Conservation (phyloP, 2,113 vertebrate genomes). For the Sprattus sprattus region DNA sequence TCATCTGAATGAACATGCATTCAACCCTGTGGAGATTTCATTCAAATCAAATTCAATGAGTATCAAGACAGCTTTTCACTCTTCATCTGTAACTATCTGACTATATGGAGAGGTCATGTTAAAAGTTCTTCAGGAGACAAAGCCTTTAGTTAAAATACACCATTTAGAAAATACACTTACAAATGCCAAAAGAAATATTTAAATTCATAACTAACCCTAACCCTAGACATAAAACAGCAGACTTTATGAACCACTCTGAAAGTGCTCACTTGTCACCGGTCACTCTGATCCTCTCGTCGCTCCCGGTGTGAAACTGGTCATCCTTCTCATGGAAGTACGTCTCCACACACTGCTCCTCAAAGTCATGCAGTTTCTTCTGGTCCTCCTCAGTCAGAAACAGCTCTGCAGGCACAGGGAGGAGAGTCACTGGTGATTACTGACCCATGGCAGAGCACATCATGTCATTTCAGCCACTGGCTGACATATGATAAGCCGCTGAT, state of each 20-base stretch:
- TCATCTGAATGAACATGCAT: conserved; percentile 94
- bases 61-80: not conserved
- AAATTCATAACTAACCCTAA: too few species aligned
- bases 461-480: not conserved
- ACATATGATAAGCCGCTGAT: not conserved
- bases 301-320: conserved; percentile 94
- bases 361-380: conserved; percentile 98
- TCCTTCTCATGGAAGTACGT: conserved; percentile 98
- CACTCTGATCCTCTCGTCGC: conserved; percentile 93
- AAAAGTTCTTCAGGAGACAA: too few species aligned
- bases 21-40: conserved; percentile 81
- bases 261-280: conserved; percentile 88
- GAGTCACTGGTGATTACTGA: not conserved
- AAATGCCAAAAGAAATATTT: too few species aligned
- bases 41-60: not conserved
- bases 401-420: conserved; percentile 65
- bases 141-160: too few species aligned
- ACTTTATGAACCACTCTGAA: not conserved
- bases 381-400: conserved; percentile 97
- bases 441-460: not conserved
- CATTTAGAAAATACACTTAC: too few species aligned
- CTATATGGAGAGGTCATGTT: too few species aligned
- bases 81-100: too few species aligned
- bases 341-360: conserved; percentile 97
- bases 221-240: too few species aligned